Percentiles rank a stretch among this genome's conserved stretches.
These are phyloP conservation scores for Hofmannophila pseudospretella DNA, from an alignment of 2,888 invertebrate species.

Conservation along the genomic window DNA sequence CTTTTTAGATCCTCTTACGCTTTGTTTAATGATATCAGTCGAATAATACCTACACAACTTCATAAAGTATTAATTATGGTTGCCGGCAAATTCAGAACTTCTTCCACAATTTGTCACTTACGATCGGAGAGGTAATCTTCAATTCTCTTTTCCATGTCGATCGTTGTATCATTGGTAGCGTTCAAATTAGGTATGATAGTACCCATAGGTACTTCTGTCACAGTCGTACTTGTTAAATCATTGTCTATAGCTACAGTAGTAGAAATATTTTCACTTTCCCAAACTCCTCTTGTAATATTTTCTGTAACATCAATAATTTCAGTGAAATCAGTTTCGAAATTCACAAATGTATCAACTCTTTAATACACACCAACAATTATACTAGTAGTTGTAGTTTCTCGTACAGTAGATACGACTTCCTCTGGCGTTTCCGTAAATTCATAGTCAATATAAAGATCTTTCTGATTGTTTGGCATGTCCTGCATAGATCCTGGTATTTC, in stretches of 20 bases:
- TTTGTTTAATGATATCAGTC: too few relatives aligned
- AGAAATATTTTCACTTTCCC: background rate
- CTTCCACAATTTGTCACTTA: conserved; percentile 34
- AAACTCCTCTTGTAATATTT: conserved; percentile 5
- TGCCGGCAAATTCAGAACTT: too few relatives aligned
- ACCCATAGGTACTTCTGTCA: background rate
- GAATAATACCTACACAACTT: too few relatives aligned
- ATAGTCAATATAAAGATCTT: conserved; percentile 43
- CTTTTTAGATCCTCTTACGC: too few relatives aligned
- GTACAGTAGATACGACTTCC: conserved; percentile 14
- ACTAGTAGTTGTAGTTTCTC: conserved; percentile 6
- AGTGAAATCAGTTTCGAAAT: background rate
- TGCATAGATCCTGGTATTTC: conserved; percentile 16
- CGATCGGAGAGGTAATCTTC: conserved; percentile 54
- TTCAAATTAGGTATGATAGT: background rate
- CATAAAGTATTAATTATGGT: too few relatives aligned
- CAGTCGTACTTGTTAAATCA: background rate
- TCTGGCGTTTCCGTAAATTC: conserved; percentile 27
- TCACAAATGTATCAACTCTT: background rate
- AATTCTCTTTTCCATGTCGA: conserved; percentile 18
- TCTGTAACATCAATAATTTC: conserved; percentile 6
- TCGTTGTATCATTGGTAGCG: conserved; percentile 4
- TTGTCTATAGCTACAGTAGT: background rate
- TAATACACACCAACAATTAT: conserved; percentile 16
- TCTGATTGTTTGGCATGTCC: conserved; percentile 23